Conservation (phyloP, 1,140 invertebrate species). For the Ostrea denselamellosa region DNA sequence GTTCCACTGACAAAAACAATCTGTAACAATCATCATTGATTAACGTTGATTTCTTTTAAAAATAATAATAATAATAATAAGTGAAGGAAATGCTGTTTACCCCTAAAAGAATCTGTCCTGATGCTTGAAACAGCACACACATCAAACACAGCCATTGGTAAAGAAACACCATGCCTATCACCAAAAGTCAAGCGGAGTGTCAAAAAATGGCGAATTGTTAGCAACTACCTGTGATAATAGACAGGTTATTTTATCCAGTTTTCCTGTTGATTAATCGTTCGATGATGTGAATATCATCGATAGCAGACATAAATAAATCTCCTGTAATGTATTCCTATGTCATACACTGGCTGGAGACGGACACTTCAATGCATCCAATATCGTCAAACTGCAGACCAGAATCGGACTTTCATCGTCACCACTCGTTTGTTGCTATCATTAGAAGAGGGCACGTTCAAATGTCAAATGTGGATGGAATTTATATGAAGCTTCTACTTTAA, state of each 20-base stretch:
- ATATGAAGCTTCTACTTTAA: neutral
- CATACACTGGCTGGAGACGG: neutral
- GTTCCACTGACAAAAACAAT: neutral
- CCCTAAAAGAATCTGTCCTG: neutral
- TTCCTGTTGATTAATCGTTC: conserved; percentile 13
- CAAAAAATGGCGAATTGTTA: neutral
- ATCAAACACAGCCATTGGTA: neutral
- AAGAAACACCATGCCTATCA: neutral
- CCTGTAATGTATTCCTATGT: neutral
- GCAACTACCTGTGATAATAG: neutral
- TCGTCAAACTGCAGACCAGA: neutral
- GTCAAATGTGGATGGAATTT: neutral
- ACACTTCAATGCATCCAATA: neutral
- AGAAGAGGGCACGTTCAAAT: neutral
- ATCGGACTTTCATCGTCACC: neutral
- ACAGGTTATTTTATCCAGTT: neutral
- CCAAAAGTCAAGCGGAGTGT: neutral
- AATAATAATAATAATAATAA: neutral
- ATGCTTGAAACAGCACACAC: neutral
- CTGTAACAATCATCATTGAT: neutral
- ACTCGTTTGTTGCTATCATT: neutral
- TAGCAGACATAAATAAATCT: conserved; percentile 10
- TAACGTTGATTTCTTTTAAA: neutral
- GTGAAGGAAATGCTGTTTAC: neutral
- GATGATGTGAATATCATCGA: neutral